Percentiles rank a stretch among this genome's conserved stretches.
Evolutionary conservation across 1,140 invertebrate genomes (phyloP).

Genomic region (Lucilia sericata): DNA sequence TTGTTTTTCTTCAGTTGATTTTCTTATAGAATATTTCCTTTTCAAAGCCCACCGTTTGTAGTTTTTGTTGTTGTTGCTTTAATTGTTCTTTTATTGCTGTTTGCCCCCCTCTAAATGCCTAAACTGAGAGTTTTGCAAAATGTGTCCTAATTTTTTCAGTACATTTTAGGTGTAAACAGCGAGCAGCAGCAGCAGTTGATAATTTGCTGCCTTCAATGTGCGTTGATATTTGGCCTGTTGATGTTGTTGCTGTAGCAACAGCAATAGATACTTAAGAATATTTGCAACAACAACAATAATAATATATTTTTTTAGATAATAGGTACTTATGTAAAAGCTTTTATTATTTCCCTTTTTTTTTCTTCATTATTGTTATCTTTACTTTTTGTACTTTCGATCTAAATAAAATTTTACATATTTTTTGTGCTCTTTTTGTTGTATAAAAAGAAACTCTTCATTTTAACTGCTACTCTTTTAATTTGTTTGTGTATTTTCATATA

Average conservation of each 20-base stretch:
- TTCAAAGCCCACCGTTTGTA: no score
- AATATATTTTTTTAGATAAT: not conserved
- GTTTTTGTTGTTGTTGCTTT: no score
- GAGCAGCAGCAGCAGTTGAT: not conserved
- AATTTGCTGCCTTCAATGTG: no score
- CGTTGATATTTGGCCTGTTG: not conserved
- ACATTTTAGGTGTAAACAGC: not conserved
- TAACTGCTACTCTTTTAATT: no score
- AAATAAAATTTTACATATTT: no score
- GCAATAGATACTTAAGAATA: not conserved
- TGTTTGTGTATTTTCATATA: no score
- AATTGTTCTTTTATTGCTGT: no score
- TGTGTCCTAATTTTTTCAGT: not conserved
- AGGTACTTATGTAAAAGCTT: not conserved
- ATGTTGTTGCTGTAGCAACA: not conserved
- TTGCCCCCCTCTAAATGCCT: no score
- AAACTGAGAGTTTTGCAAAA: not conserved
- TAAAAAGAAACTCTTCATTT: no score
- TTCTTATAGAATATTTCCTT: no score
- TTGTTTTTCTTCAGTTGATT: no score
- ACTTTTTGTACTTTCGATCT: not conserved
- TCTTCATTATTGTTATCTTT: constrained; percentile 15
- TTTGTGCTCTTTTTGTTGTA: no score
- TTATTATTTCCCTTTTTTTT: not conserved
- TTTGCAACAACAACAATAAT: not conserved